Evolutionary conservation across 2,888 invertebrate species (phyloP), one percentile per base, ranked within the genome.

Genomic region (Agrotis ipsilon): DNA sequence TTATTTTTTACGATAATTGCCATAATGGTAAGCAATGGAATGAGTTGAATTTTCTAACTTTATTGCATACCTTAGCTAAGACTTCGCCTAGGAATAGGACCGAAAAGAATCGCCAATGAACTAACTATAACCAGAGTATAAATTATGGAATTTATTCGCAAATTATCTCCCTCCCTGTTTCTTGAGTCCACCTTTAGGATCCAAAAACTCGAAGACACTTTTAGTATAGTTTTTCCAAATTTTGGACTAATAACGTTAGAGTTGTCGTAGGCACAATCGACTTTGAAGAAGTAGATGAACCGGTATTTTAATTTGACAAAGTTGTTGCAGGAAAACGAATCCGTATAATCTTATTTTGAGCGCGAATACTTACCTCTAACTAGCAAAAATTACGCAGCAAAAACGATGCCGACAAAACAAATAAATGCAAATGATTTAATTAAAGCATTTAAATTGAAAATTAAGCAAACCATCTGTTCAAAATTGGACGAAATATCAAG

Each of bases 1-100:
- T 32, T 32, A 32, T 7, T 7, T 39, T 39, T 75, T 81, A 81
- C 67, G 73, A 75, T 75, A 73, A 73, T n/a, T n/a, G n/a, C n/a
- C n/a, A n/a, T n/a, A n/a, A 48, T 21, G 11, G 14, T 5, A 21
- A 18, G 13, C 24, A n/a, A 7, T n/a, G 4, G 39, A 43, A n/a
- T 24, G 3, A 49, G 5, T 43, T 24, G 3, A 49, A 3, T 43
- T 14, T 16, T 46, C 5, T 6, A 57, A 27, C 9, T 19, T 45
- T 5, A 19, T 45, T 27, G 16, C 7, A 19, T 45, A 16, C n/a
- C 9, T n/a, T 21, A 21, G 21, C 18, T 9, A 24, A 52, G 9
- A 1, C 3, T 16, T 16, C 52, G 24, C 7, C 5, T 54, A 27
- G 27, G 27, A 27, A 2, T 27, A 27, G 27, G 11, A 27, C n/a